phyloP scores from a whole-genome alignment of 2,888 invertebrate genomes.

The Apamea epomidion region DNA sequence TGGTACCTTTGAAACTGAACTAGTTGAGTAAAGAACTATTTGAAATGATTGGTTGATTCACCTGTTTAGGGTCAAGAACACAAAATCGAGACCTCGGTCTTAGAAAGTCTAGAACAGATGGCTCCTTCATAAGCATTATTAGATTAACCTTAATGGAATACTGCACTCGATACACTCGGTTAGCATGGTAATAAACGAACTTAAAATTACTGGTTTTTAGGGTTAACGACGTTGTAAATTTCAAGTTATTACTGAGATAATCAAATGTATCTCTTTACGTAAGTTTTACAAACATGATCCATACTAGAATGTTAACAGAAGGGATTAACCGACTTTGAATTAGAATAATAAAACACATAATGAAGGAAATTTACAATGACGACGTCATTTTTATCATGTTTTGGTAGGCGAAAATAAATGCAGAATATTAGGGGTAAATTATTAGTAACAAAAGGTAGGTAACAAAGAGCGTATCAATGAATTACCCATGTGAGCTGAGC shows the following conservation, averaged over 20 bases:
- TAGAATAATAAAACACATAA: not conserved
- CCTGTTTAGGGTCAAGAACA: slow-evolving; percentile 12
- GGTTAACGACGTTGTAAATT: slow-evolving; percentile 55
- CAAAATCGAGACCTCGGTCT: slow-evolving; percentile 16
- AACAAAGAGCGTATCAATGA: slow-evolving; percentile 40
- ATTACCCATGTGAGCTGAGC: slow-evolving; percentile 14
- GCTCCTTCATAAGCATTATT: slow-evolving; percentile 17
- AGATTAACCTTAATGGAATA: slow-evolving; percentile 34
- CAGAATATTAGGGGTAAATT: not conserved
- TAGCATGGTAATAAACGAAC: slow-evolving; percentile 25
- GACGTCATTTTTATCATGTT: not conserved
- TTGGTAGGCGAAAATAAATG: not conserved
- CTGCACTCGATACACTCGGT: slow-evolving; percentile 15
- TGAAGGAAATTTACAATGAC: not conserved
- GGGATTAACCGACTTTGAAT: slow-evolving; percentile 11
- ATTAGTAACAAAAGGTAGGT: slow-evolving; percentile 5
- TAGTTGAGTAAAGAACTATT: slow-evolving; percentile 15
- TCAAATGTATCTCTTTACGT: slow-evolving; percentile 24
- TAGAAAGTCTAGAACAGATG: slow-evolving; percentile 25
- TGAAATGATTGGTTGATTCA: not conserved
- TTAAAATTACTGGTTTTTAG: slow-evolving; percentile 42
- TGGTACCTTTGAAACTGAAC: not conserved
- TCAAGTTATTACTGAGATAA: slow-evolving; percentile 38
- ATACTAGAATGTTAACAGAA: slow-evolving; percentile 3
- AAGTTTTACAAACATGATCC: slow-evolving; percentile 38